Base-by-base conservation (phyloP, 2,113 vertebrate genomes). In the Melanocharis versteri region DNA sequence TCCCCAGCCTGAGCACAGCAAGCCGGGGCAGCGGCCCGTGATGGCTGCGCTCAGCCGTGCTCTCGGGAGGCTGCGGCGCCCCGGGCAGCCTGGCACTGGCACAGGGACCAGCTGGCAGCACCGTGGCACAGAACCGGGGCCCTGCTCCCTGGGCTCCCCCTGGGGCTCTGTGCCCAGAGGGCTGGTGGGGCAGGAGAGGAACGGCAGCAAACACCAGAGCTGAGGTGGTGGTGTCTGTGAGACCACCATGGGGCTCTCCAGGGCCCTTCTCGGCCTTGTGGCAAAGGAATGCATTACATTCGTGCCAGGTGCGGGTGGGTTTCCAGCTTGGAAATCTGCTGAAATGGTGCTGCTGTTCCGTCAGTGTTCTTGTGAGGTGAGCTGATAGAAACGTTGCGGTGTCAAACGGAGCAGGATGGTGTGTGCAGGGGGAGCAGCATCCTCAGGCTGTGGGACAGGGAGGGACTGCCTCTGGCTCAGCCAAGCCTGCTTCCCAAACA, bases 161-260 rank as follows among this genome's bases (percentile, higher is more conserved):
- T 0, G 0, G 11, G 57, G 40, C 57, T 70, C 14, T 40, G 0
- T 44, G n/a, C 60, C 76, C 51, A 15, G 19, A 20, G 45, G 11
- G 39, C 33, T 65, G 57, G 1, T 0, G 0, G 8, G 4, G 5
- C 3, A 5, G 45, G 6, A 33, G 33, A 64, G 51, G 20, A 69
- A 7, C 0, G 0, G n/a, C 69, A 26, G 27, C 37, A 45, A 33
- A 14, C 13, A 6, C 0, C 2, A 56, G 56, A 28, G 22, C 61
- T 6, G 1, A 0, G 2, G 13, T 30, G 8, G 2, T 16, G 40
- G 11, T 70, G 35, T 78, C 35, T 50, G 13, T 18, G 16, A 15
- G 48, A 5, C 15, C n/a, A n/a, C 39, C 27, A 2, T 5, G 8
- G 9, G 20, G 12, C 37, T 42, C 39, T 79, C 56, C 31, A 23